Base-by-base conservation (phyloP, 1,140 invertebrate genomes). In the Neodiprion virginianus region DNA sequence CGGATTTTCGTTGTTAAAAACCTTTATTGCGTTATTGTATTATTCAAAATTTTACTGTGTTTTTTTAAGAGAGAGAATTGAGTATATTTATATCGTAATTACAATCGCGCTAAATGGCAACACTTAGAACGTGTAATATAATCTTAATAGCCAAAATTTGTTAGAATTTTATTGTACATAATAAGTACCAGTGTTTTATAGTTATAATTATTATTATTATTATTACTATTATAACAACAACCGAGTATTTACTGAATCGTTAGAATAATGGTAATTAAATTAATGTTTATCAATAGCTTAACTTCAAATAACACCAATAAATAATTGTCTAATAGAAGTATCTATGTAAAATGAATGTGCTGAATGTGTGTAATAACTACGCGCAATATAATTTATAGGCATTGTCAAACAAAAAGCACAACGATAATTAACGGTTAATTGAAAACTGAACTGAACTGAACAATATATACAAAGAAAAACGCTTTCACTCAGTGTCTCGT, bases 251-350 rank as follows among this genome's bases (percentile, higher is more conserved):
- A 61, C 53, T 17, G 53, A 61, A 61, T 8, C 53, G 53, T 14
- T 61, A 61, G n/a, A 61, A 61, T 61, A 61, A 61, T 61, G 53
- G n/a, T 61, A 61, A 61, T 61, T 12, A 61, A 40, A 61, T 61
- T 12, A 61, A 61, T 61, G 53, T 61, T 61, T 61, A 61, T 14
- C n/a, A 61, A 14, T 61, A 61, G n/a, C n/a, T 14, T 61, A 61
- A 61, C 11, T 61, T 61, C 0, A 14, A 61, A 61, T 17, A 61
- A 61, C 53, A 61, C 53, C 53, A 61, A 61, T 61, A 17, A 61
- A 61, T 61, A 61, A 14, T 61, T 61, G n/a, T 61, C 53, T 61
- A 61, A 61, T 61, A 61, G 11, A 7, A 17, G 53, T 14, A 61
- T 61, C 53, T 61, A 61, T 61, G n/a, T 61, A 14, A 61, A 61